Evolutionary conservation across 1,140 invertebrate species (phyloP).

Genomic region (Batillaria attramentaria): DNA sequence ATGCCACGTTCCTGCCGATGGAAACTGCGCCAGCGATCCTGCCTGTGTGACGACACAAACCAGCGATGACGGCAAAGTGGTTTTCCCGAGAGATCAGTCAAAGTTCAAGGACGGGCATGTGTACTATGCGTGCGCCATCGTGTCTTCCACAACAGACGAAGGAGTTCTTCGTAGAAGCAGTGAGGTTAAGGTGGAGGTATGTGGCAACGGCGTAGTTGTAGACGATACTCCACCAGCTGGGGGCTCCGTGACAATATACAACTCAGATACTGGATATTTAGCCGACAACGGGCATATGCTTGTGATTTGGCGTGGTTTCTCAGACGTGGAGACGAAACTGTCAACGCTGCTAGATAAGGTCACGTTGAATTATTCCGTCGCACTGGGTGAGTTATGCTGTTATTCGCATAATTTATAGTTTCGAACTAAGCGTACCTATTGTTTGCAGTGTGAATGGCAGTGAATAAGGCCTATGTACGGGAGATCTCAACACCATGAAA

Average conservation of each 20-base stretch:
- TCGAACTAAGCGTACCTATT: too few species aligned
- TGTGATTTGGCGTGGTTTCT: constrained; percentile 46
- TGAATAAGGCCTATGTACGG: too few species aligned
- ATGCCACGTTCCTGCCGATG: background rate
- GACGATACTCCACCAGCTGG: constrained; percentile 38
- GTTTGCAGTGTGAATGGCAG: too few species aligned
- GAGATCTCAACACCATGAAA: too few species aligned
- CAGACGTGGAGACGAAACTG: constrained; percentile 24
- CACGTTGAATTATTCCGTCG: constrained; percentile 26
- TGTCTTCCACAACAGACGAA: too few species aligned
- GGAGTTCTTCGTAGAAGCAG: too few species aligned
- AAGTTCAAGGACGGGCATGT: background rate
- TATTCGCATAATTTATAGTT: too few species aligned
- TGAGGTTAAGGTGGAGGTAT: too few species aligned
- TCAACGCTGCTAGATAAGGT: background rate
- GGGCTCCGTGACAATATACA: constrained; percentile 38
- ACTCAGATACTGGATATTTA: constrained; percentile 38
- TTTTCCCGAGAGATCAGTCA: background rate
- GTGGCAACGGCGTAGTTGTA: constrained; percentile 49
- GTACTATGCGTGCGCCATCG: constrained; percentile 1
- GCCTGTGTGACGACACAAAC: background rate
- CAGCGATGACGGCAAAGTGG: background rate
- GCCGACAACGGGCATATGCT: constrained; percentile 15
- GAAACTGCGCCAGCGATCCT: constrained; percentile 5
- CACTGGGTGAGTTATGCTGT: constrained; percentile 6